Evolutionary conservation across 2,113 vertebrate species (phyloP).

Genomic region (Saguinus midas): DNA sequence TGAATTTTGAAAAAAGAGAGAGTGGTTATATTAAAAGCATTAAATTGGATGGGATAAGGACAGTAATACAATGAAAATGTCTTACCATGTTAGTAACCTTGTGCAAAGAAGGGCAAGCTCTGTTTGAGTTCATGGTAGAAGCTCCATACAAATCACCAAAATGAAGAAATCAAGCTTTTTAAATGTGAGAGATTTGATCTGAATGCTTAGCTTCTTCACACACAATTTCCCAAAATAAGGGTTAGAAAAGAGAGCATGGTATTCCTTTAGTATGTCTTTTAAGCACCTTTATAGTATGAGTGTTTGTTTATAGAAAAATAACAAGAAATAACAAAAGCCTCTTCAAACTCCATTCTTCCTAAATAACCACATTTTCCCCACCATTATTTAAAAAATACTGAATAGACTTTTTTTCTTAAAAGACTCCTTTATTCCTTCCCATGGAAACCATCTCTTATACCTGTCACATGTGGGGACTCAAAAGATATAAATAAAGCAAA

Average conservation of each 20-base stretch:
- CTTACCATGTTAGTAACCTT: background rate
- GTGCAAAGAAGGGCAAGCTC: background rate
- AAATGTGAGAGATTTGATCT: background rate
- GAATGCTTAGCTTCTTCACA: conserved; percentile 1
- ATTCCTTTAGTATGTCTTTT: background rate
- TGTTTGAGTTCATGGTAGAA: background rate
- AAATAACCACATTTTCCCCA: conserved; percentile 15
- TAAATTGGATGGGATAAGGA: background rate
- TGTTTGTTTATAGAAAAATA: conserved; percentile 38
- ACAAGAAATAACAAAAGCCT: conserved; percentile 40
- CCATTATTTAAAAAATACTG: background rate
- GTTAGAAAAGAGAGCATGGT: background rate
- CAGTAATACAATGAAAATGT: background rate
- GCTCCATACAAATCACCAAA: background rate
- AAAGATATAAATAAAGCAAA: background rate
- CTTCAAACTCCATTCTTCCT: conserved; percentile 5
- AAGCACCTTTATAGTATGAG: background rate
- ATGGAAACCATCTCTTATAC: background rate
- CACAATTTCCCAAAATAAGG: background rate
- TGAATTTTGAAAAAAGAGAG: background rate
- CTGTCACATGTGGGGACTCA: background rate
- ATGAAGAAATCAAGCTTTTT: background rate
- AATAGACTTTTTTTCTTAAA: background rate
- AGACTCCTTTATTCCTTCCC: background rate
- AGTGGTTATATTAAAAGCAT: background rate